Evolutionary conservation across 1,140 invertebrate species (phyloP).

Genomic region (Akabosia matsudoensis): DNA sequence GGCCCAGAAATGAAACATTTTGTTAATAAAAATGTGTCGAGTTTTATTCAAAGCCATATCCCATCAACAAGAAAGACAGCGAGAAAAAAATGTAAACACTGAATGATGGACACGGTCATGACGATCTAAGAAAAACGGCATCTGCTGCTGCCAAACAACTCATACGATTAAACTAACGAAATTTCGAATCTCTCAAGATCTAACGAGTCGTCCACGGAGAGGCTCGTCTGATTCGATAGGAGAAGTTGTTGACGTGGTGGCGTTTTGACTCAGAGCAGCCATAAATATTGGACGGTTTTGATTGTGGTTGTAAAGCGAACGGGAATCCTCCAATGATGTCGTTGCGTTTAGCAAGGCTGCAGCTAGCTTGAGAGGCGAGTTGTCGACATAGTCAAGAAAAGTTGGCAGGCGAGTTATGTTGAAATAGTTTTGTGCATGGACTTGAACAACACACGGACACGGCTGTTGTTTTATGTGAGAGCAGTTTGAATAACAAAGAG

Average conservation of each 20-base stretch:
- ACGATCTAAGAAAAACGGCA: neutral
- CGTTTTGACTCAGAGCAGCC: neutral
- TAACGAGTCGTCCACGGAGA: no score
- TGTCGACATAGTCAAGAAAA: no score
- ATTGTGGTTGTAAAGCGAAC: neutral
- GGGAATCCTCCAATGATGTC: conserved; percentile 1
- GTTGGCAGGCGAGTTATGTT: no score
- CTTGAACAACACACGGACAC: no score
- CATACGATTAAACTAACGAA: no score
- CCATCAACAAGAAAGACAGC: neutral
- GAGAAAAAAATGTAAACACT: neutral
- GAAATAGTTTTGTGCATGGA: no score
- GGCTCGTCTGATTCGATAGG: neutral
- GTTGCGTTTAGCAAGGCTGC: neutral
- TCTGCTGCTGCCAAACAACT: no score
- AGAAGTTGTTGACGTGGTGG: neutral
- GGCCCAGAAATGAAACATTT: neutral
- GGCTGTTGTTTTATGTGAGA: no score
- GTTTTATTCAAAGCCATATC: conserved; percentile 17
- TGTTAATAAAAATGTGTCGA: neutral
- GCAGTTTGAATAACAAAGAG: no score
- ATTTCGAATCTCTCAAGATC: no score
- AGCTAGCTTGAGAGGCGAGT: no score
- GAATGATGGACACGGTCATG: neutral
- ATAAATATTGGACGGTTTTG: conserved; percentile 11